Percentiles rank a stretch among this genome's conserved stretches.
These are phyloP conservation scores for Todus mexicanus DNA, from an alignment of 2,797 vertebrate genomes.

Conservation along the genomic window DNA sequence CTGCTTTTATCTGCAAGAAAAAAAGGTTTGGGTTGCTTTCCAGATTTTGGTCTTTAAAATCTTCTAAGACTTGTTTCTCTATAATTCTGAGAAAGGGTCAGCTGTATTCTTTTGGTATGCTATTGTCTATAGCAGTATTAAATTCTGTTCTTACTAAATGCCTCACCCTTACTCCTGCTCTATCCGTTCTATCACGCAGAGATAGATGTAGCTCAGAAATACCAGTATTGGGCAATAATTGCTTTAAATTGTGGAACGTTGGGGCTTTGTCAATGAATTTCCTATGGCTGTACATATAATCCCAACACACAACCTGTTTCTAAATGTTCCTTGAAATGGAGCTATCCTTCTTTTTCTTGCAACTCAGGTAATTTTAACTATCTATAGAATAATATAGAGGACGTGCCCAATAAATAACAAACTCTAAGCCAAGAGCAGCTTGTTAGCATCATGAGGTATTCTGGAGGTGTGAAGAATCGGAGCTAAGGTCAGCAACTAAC, in stretches of 20 bases:
- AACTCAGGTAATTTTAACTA: not conserved
- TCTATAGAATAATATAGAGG: not conserved
- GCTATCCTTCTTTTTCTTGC: not conserved
- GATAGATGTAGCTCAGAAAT: not conserved
- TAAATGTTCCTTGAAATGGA: not conserved
- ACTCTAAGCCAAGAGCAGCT: not conserved
- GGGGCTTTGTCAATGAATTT: not conserved
- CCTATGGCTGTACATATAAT: not conserved
- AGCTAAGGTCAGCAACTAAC: not conserved
- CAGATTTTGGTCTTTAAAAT: not conserved
- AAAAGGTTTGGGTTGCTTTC: not conserved
- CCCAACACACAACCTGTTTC: not conserved
- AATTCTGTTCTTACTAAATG: not conserved
- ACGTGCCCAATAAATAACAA: not conserved
- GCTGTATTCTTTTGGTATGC: not conserved
- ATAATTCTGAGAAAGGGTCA: not conserved
- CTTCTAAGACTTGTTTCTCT: not conserved
- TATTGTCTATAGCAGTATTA: not conserved
- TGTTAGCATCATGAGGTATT: not conserved
- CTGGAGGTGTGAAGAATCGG: not conserved
- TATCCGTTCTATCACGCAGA: not conserved
- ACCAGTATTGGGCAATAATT: not conserved
- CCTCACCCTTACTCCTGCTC: fast-evolving
- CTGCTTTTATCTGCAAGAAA: not conserved
- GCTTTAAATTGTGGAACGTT: fast-evolving